These are phyloP conservation scores for Endotricha flammealis DNA, from an alignment of 2,888 invertebrate genomes.

Conservation along the genomic window DNA sequence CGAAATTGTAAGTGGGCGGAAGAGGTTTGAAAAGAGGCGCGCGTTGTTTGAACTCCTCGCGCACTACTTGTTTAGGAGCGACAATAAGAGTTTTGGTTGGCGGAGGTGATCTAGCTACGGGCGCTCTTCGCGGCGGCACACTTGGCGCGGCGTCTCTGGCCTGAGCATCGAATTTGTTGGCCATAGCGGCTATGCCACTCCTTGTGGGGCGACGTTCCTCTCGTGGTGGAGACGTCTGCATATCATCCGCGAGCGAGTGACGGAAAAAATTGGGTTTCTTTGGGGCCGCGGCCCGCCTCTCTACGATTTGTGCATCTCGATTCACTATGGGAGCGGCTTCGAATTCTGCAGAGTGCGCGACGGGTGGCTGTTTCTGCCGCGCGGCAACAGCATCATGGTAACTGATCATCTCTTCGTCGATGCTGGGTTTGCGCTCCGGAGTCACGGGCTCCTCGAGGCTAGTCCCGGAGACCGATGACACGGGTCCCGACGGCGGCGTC, in stretches of 20 bases:
- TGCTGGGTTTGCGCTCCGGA: constrained; percentile 50
- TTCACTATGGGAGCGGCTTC: constrained; percentile 39
- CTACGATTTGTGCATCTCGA: constrained; percentile 41
- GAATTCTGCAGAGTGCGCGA: constrained; percentile 44
- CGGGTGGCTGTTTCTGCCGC: constrained; percentile 40
- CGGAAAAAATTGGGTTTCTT: constrained; percentile 57
- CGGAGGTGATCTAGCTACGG: constrained; percentile 18
- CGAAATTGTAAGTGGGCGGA: constrained; percentile 66
- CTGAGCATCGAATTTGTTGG: constrained; percentile 59
- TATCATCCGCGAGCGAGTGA: constrained; percentile 57
- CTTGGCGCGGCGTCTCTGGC: constrained; percentile 27
- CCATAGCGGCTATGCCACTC: constrained; percentile 60
- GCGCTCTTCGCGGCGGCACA: constrained; percentile 25
- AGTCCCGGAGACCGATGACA: constrained; percentile 42
- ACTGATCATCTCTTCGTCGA: constrained; percentile 36
- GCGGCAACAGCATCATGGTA: constrained; percentile 47
- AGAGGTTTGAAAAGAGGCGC: constrained; percentile 53
- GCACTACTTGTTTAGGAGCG: constrained; percentile 11
- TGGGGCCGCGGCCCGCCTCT: constrained; percentile 41
- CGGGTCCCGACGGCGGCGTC: constrained; percentile 60
- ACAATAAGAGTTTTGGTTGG: constrained; percentile 16
- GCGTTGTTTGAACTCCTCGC: constrained; percentile 43
- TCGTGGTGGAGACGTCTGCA: constrained; percentile 19
- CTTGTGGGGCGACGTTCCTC: constrained; percentile 45
- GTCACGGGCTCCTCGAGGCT: constrained; percentile 43